Evolutionary conservation across 2,113 vertebrate genomes (phyloP).

Genomic region (Chrysemys picta): DNA sequence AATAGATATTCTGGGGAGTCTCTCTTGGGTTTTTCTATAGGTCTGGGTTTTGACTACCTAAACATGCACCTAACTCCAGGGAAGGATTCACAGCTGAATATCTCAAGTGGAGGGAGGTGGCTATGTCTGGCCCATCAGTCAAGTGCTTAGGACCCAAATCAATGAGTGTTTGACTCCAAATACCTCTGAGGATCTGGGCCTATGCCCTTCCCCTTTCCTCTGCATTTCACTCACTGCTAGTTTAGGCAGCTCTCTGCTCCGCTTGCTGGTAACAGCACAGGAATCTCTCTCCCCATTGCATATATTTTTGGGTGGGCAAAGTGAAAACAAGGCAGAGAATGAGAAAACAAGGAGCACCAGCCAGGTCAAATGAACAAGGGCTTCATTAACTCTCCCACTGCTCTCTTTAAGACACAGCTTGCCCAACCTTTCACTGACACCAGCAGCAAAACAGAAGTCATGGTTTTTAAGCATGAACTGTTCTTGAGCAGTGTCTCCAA

Average conservation of each 20-base stretch:
- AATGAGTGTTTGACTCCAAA: background rate
- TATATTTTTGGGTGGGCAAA: background rate
- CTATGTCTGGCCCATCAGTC: background rate
- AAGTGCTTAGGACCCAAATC: background rate
- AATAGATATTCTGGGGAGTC: background rate
- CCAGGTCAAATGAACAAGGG: background rate
- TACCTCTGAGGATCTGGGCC: background rate
- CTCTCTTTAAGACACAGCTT: background rate
- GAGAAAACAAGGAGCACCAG: background rate
- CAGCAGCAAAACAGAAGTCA: slow-evolving; percentile 5
- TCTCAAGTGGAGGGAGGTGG: background rate
- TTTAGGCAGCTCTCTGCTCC: background rate
- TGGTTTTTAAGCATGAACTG: slow-evolving; percentile 7
- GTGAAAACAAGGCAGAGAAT: slow-evolving; percentile 3
- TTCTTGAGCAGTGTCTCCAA: slow-evolving; percentile 19
- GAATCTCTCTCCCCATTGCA: background rate
- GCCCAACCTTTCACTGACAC: background rate
- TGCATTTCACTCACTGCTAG: background rate
- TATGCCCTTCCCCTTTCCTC: background rate
- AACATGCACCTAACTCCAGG: background rate
- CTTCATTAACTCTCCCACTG: slow-evolving; percentile 26
- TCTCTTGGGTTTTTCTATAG: background rate
- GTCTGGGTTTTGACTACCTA: background rate
- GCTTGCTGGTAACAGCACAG: background rate
- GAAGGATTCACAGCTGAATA: background rate